These are phyloP conservation scores for Scyliorhinus canicula DNA, from an alignment of 2,797 vertebrate genomes.

Conservation along the genomic window DNA sequence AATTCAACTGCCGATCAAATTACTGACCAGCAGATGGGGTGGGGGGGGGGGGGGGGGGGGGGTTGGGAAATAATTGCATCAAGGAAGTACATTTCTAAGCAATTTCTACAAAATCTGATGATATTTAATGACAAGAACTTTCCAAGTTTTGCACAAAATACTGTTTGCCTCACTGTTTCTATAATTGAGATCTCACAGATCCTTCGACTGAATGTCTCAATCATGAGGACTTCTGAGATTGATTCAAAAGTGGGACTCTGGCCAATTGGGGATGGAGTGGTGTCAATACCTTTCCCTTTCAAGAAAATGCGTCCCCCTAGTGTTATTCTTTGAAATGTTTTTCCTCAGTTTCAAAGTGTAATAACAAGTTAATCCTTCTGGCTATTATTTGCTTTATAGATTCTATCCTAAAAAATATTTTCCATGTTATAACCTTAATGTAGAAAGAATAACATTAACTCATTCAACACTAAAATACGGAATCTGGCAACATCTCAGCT, in stretches of 20 bases:
- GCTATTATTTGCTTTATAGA: background rate
- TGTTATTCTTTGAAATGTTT: background rate
- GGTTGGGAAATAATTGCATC: background rate
- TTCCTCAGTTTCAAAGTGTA: slow-evolving; percentile 3
- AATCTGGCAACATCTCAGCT: background rate
- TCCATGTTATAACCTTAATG: background rate
- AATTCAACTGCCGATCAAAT: slow-evolving; percentile 12
- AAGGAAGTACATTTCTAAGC: background rate
- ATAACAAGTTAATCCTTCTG: background rate
- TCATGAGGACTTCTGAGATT: slow-evolving; percentile 6
- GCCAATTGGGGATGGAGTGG: background rate
- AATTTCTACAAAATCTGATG: background rate
- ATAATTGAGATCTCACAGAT: background rate
- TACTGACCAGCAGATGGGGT: background rate
- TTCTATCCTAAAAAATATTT: background rate
- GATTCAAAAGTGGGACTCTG: slow-evolving; percentile 18
- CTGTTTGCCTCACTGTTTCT: background rate
- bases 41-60: too few species aligned
- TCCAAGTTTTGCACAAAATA: slow-evolving; percentile 10
- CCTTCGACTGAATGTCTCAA: background rate
- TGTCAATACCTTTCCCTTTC: slow-evolving; percentile 1
- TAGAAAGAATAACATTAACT: slow-evolving; percentile 35
- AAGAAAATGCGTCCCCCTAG: background rate
- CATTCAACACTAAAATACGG: slow-evolving; percentile 27
- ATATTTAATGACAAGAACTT: background rate